These are phyloP conservation scores for Parazoanthus atlanticus DNA, from an alignment of 92 coral and sea anemone species.

Conservation along the genomic window DNA sequence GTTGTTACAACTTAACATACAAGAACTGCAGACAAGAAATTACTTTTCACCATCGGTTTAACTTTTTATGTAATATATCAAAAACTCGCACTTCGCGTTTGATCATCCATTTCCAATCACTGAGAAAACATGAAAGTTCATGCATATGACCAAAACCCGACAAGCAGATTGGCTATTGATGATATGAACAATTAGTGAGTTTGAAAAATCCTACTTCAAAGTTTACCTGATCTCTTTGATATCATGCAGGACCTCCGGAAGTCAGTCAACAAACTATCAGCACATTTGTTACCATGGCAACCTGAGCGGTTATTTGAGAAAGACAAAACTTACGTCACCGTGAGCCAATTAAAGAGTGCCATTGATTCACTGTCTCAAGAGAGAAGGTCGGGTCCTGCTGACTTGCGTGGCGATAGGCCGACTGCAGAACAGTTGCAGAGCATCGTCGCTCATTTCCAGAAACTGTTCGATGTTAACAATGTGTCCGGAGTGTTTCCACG, in stretches of 20 bases:
- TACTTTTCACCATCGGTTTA: too few relatives aligned
- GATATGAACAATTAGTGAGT: background rate
- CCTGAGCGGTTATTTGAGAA: constrained; percentile 67
- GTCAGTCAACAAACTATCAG: constrained; percentile 69
- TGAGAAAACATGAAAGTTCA: too few relatives aligned
- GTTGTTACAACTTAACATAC: too few relatives aligned
- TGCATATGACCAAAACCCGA: too few relatives aligned
- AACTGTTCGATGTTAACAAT: constrained; percentile 84
- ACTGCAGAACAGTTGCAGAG: constrained; percentile 77
- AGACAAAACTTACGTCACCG: constrained; percentile 54
- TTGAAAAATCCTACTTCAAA: background rate
- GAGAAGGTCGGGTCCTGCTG: constrained; percentile 76
- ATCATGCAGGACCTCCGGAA: constrained; percentile 70
- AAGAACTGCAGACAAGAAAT: too few relatives aligned
- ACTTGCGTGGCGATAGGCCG: constrained; percentile 72
- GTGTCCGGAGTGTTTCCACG: constrained; percentile 89
- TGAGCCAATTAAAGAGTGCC: constrained; percentile 66
- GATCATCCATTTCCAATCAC: too few relatives aligned
- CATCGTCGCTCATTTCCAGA: constrained; percentile 95
- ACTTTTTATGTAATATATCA: too few relatives aligned
- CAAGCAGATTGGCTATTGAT: too few relatives aligned
- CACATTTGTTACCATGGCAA: constrained; percentile 87
- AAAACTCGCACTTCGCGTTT: too few relatives aligned
- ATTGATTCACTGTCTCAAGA: constrained; percentile 72
- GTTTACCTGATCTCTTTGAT: background rate